Evolutionary conservation across 2,113 vertebrate genomes (phyloP).

Genomic region (Tragelaphus buxtoni): DNA sequence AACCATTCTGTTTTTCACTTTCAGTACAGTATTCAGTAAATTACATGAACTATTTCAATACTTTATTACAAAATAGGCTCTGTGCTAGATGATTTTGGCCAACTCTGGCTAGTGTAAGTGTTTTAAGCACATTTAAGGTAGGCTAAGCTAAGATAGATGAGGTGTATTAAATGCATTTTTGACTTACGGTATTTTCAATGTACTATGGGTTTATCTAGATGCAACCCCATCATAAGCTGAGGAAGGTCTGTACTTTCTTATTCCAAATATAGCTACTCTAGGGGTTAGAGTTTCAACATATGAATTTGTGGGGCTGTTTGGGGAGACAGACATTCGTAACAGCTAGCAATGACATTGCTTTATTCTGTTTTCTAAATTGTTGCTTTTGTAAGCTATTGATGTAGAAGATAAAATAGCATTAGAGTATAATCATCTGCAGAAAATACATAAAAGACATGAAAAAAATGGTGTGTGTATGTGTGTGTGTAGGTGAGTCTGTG

Average conservation of each 20-base stretch:
- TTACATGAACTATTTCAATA: not conserved
- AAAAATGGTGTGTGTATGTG: not conserved
- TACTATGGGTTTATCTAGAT: not conserved
- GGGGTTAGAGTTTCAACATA: not conserved
- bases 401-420: not conserved
- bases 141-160: not conserved
- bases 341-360: not conserved
- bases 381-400: not conserved
- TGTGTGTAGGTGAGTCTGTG: not conserved
- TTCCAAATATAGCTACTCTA: not conserved
- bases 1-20: not conserved
- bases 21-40: not conserved
- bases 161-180: not conserved
- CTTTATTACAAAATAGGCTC: not conserved
- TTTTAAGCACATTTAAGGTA: not conserved
- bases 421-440: not conserved
- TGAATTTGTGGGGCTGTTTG: not conserved
- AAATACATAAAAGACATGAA: not conserved
- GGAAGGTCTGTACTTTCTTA: not conserved
- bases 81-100: not conserved
- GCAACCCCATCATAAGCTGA: not conserved
- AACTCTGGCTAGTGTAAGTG: not conserved
- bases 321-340: not conserved
- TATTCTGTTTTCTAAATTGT: conserved; percentile 3
- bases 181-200: not conserved